Evolutionary conservation across 2,113 vertebrate species (phyloP).

Genomic region (Ochotona curzoniae): DNA sequence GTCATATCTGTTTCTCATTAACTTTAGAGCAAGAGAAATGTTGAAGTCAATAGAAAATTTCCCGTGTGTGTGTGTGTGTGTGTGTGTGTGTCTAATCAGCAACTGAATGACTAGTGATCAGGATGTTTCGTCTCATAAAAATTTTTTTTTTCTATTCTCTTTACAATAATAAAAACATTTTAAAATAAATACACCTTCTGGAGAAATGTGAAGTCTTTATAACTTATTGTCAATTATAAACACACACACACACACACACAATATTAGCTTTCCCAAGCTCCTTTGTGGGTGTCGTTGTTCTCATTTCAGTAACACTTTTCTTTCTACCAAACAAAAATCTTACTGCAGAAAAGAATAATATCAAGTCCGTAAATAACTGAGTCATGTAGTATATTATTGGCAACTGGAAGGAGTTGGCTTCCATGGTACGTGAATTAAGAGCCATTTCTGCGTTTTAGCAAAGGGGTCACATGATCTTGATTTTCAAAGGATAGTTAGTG

Average conservation of each 20-base stretch:
- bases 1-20: not conserved
- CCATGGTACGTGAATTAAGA: not conserved
- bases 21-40: not conserved
- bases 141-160: no score
- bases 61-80: not conserved
- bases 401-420: not conserved
- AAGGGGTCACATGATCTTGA: not conserved
- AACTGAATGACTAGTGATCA: not conserved
- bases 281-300: not conserved
- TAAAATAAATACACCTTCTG: not conserved
- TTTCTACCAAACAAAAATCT: slow-evolving; percentile 29
- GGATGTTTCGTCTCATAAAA: not conserved
- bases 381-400: not conserved
- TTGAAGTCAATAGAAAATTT: not conserved
- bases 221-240: not conserved
- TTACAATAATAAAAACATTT: no score
- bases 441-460: not conserved
- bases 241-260: not conserved
- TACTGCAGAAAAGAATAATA: not conserved
- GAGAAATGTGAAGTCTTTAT: not conserved
- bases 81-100: not conserved
- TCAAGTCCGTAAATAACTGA: slow-evolving; percentile 4
- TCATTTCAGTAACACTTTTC: not conserved
- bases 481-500: not conserved
- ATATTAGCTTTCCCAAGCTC: not conserved